A percentile compares a stretch with the other conserved stretches of the same genome.
These are phyloP conservation scores for Chamaea fasciata DNA, from an alignment of 2,113 vertebrate species.

Conservation along the genomic window DNA sequence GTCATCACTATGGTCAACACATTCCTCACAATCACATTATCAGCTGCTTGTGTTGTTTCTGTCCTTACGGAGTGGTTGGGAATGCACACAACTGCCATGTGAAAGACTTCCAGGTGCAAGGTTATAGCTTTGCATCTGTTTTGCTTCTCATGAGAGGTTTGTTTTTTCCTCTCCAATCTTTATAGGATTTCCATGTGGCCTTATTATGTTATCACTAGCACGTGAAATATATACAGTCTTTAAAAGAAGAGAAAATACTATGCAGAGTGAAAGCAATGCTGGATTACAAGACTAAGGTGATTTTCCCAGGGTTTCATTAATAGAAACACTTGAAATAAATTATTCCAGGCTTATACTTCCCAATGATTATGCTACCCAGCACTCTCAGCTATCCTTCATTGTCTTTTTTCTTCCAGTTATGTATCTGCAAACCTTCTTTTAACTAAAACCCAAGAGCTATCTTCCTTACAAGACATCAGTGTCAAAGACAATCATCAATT, in stretches of 20 bases:
- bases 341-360: not conserved
- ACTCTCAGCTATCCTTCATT: not conserved
- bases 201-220: conserved; percentile 22
- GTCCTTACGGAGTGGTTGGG: conserved; percentile 49
- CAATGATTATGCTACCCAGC: not conserved
- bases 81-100: conserved; percentile 39
- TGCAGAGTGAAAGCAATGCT: not conserved
- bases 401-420: not conserved
- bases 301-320: not conserved
- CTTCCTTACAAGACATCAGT: not conserved
- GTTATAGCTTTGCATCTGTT: conserved; percentile 56
- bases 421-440: not conserved
- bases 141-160: conserved; percentile 29
- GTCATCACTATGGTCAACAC: conserved; percentile 56
- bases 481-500: not conserved
- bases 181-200: conserved; percentile 29
- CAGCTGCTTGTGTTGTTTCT: conserved; percentile 55
- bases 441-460: not conserved
- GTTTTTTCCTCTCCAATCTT: not conserved
- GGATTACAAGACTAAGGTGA: not conserved
- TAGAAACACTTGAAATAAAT: not conserved
- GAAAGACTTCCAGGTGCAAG: conserved; percentile 64
- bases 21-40: conserved; percentile 57
- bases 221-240: not conserved
- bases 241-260: not conserved